phyloP scores from a whole-genome alignment of 2,113 vertebrate species.

The Tragulus kanchil region DNA sequence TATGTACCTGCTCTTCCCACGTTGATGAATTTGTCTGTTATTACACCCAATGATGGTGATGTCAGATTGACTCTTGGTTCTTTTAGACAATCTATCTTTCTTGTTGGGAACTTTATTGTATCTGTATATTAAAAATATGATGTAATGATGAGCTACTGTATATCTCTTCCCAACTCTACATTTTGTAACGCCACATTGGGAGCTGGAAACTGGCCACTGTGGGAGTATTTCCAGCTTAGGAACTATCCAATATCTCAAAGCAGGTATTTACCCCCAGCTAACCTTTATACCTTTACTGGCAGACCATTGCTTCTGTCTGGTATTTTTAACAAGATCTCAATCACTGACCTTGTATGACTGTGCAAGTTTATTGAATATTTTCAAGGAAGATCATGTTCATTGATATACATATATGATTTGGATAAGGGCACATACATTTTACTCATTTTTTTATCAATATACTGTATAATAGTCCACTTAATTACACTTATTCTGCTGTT shows the following conservation, averaged over 20 bases:
- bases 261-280: not conserved
- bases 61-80: not conserved
- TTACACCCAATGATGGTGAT: not conserved
- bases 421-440: not conserved
- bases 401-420: not conserved
- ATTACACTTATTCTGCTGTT: not conserved
- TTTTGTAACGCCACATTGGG: not conserved
- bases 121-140: not conserved
- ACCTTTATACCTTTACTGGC: not conserved
- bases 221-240: not conserved
- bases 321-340: not conserved
- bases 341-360: not conserved
- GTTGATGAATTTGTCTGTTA: not conserved
- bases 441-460: not conserved
- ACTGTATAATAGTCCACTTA: not conserved
- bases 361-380: not conserved
- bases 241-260: not conserved
- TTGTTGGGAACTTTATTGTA: not conserved
- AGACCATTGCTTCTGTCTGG: not conserved
- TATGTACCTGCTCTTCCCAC: not conserved
- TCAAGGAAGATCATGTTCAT: not conserved
- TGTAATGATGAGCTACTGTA: not conserved
- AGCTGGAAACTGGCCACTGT: not conserved
- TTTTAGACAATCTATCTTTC: not conserved
- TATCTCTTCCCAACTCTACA: not conserved